Percentiles rank a stretch among this genome's conserved stretches.
Conservation (phyloP, 1,140 invertebrate genomes). For the Drosophila erecta region DNA sequence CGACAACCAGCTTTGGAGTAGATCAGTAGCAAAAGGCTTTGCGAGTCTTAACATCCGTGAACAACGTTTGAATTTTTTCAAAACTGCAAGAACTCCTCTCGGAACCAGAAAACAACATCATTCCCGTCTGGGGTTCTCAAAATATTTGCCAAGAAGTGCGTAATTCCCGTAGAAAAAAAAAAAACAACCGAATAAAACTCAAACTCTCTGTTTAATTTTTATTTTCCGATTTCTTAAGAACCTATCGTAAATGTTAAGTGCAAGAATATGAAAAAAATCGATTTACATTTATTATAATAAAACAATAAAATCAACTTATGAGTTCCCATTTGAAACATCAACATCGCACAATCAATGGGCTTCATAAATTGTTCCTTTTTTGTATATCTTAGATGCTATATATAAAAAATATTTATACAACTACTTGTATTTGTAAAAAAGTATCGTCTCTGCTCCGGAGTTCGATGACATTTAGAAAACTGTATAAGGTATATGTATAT, state of each 20-base stretch:
- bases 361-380: constrained; percentile 81
- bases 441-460: constrained; percentile 27
- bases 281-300: constrained; percentile 82
- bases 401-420: constrained; percentile 66
- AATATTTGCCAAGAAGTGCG: constrained; percentile 68
- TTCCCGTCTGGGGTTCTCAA: constrained; percentile 12
- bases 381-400: constrained; percentile 78
- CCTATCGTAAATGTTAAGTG: constrained; percentile 73
- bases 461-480: constrained; percentile 40
- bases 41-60: constrained; percentile 55
- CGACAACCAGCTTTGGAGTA: constrained; percentile 55
- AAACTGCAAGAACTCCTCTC: constrained; percentile 49
- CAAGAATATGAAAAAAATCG: constrained; percentile 75
- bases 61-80: constrained; percentile 81
- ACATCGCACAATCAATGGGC: constrained; percentile 45
- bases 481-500: constrained; percentile 53
- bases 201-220: constrained; percentile 49
- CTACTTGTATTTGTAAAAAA: constrained; percentile 56
- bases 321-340: constrained; percentile 32
- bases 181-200: constrained; percentile 35
- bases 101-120: constrained; percentile 16
- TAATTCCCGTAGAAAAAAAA: constrained; percentile 57
- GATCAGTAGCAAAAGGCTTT: constrained; percentile 58
- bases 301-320: constrained; percentile 60
- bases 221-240: constrained; percentile 48